Conservation (phyloP, 2,113 vertebrate genomes). For the Vulpes vulpes region DNA sequence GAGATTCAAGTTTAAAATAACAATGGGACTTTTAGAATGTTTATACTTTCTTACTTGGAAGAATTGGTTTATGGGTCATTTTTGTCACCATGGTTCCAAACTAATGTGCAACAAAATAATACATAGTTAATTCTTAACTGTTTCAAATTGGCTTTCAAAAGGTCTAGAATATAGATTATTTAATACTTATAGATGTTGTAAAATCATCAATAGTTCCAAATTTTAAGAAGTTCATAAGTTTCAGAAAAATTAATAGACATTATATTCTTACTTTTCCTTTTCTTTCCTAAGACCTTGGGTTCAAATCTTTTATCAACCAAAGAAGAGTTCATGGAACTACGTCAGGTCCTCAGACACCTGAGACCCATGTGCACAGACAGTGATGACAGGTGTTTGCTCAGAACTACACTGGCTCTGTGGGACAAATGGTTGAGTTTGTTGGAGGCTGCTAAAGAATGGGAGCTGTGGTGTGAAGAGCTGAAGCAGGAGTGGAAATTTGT, state of each 20-base stretch:
- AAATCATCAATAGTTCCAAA: not conserved
- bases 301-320: constrained; percentile 84
- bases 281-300: constrained; percentile 84
- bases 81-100: not conserved
- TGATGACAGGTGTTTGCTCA: not conserved
- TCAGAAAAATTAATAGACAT: not conserved
- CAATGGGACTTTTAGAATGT: not conserved
- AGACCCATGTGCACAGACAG: constrained; percentile 54
- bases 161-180: not conserved
- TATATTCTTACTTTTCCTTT: not conserved
- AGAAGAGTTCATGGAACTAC: constrained; percentile 85
- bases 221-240: not conserved
- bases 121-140: not conserved
- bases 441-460: constrained; percentile 85
- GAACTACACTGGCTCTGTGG: constrained; percentile 84
- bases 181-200: not conserved
- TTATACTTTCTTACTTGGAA: not conserved
- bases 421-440: constrained; percentile 86
- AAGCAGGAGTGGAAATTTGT: constrained; percentile 92
- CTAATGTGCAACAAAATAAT: not conserved
- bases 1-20: not conserved
- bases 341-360: constrained; percentile 79
- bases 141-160: not conserved
- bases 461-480: constrained; percentile 86
- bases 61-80: not conserved